A percentile compares a stretch with the other conserved stretches of the same genome.
phyloP scores from a whole-genome alignment of 2,797 vertebrate genomes.

The Anguilla pacifica region DNA sequence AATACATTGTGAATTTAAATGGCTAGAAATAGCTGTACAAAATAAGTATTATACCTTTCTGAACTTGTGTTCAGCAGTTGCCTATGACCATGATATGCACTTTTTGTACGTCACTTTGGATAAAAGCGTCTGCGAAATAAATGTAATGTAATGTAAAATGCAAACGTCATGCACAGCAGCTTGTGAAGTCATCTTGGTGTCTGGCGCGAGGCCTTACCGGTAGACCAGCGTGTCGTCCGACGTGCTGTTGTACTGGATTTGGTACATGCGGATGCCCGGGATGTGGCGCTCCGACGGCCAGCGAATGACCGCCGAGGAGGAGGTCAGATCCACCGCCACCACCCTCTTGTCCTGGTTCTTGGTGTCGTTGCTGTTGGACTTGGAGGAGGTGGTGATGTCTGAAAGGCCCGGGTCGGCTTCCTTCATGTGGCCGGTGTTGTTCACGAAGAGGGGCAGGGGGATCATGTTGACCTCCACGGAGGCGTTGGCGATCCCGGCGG shows the following conservation, averaged over 20 bases:
- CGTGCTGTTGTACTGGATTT: slow-evolving; percentile 96
- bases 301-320: slow-evolving; percentile 85
- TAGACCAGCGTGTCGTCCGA: slow-evolving; percentile 89
- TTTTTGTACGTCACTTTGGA: too few relatives aligned
- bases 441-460: slow-evolving; percentile 84
- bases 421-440: slow-evolving; percentile 82
- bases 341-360: slow-evolving; percentile 80
- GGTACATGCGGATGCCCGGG: slow-evolving; percentile 92
- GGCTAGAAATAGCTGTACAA: too few relatives aligned
- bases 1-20: too few relatives aligned
- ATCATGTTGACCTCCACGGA: slow-evolving; percentile 86
- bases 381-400: slow-evolving; percentile 87
- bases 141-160: too few relatives aligned
- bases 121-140: too few relatives aligned
- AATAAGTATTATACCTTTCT: too few relatives aligned
- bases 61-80: too few relatives aligned
- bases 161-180: too few relatives aligned
- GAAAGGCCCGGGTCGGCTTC: slow-evolving; percentile 84
- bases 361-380: slow-evolving; percentile 84
- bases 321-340: slow-evolving; percentile 82
- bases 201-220: slow-evolving; percentile 73
- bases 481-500: slow-evolving; percentile 87
- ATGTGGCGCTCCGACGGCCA: slow-evolving; percentile 90
- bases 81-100: too few relatives aligned
- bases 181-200: too few relatives aligned